Evolutionary conservation across 2,888 invertebrate species (phyloP).

Genomic region (Nomada fabriciana): DNA sequence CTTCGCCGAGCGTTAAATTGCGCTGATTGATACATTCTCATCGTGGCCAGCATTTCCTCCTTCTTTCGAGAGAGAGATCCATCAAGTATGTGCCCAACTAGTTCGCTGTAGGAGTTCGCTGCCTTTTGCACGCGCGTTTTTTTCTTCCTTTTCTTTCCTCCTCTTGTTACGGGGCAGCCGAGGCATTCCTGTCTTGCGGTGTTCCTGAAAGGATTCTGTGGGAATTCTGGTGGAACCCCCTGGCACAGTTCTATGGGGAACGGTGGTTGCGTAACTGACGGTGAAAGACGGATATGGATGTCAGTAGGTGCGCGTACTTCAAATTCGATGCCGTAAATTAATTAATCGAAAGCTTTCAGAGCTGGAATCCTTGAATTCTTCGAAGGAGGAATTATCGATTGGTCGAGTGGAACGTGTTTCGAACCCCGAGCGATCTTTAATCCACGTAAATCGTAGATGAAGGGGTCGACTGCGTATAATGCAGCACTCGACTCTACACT

Average conservation of each 20-base stretch:
- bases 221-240: neutral
- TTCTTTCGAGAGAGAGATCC: slow-evolving; percentile 15
- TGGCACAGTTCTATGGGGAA: neutral
- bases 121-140: no score
- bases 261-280: neutral
- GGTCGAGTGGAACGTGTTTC: neutral
- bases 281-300: no score
- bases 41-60: slow-evolving; percentile 44
- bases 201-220: neutral
- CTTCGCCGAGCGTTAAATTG: slow-evolving; percentile 36
- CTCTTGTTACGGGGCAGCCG: no score
- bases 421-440: neutral
- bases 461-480: slow-evolving; percentile 39
- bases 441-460: slow-evolving; percentile 15
- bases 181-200: no score
- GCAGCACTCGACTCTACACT: slow-evolving; percentile 68
- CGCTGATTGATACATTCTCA: slow-evolving; percentile 56
- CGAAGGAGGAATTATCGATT: no score
- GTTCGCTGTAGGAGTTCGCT: no score
- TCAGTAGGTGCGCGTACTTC: no score
- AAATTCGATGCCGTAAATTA: no score
- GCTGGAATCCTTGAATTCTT: no score
- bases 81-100: neutral
- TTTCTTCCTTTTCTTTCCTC: no score
- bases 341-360: no score